Evolutionary conservation across 2,888 invertebrate genomes (phyloP).

Genomic region (Mesochorus sp.): DNA sequence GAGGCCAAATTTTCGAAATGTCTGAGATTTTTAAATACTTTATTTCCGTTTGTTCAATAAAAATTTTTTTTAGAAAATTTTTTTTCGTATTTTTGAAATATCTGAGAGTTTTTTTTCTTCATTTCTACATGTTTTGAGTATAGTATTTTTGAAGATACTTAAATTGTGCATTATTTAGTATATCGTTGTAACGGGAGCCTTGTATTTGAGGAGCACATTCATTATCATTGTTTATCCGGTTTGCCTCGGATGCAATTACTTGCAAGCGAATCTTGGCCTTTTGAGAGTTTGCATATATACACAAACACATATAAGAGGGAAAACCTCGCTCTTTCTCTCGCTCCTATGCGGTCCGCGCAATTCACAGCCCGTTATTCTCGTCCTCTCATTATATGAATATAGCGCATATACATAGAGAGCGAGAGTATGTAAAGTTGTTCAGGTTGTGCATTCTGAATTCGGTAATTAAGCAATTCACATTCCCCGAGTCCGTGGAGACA

Average conservation of each 20-base stretch:
- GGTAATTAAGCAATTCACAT: slow-evolving; percentile 48
- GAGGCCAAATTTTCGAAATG: too few relatives aligned
- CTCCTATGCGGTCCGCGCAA: too few relatives aligned
- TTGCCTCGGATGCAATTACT: slow-evolving; percentile 18
- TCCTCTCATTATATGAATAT: slow-evolving; percentile 5
- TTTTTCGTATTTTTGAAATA: too few relatives aligned
- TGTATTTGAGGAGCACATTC: background rate
- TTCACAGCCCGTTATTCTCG: slow-evolving; percentile 4
- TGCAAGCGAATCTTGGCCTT: slow-evolving; percentile 1
- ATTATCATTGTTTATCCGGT: slow-evolving; percentile 26
- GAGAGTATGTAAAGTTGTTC: slow-evolving; percentile 13
- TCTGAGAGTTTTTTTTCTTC: background rate
- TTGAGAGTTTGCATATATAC: background rate
- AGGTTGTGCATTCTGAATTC: slow-evolving; percentile 34
- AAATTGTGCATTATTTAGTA: slow-evolving; percentile 6
- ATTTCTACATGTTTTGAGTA: background rate
- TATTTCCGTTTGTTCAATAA: too few relatives aligned
- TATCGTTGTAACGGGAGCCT: background rate
- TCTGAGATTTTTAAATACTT: too few relatives aligned
- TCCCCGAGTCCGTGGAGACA: slow-evolving; percentile 2
- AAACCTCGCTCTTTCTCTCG: background rate
- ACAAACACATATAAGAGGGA: too few relatives aligned
- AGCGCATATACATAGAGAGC: background rate
- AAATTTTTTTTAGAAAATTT: background rate
- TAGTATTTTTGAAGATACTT: background rate